A percentile compares a stretch with the other conserved stretches of the same genome.
phyloP scores from a whole-genome alignment of 2,888 invertebrate species.

The Helicoverpa assulta region DNA sequence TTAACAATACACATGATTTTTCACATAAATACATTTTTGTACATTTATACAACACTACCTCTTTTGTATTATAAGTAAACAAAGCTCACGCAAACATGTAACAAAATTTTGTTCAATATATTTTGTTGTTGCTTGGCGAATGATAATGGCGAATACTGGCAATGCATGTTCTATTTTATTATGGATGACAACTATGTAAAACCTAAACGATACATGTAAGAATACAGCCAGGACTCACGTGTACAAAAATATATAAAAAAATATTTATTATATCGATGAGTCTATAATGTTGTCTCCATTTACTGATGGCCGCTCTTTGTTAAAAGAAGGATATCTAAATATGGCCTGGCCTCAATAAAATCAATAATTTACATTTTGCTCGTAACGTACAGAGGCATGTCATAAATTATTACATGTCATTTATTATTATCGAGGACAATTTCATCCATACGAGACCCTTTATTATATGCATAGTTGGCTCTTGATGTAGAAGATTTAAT shows the following conservation, averaged over 20 bases:
- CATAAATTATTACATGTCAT: conserved; percentile 22
- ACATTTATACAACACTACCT: background rate
- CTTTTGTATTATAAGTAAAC: background rate
- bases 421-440: conserved; percentile 23
- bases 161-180: background rate
- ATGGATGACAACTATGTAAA: background rate
- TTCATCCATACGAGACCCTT: conserved; percentile 6
- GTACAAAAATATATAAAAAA: too few species aligned
- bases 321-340: background rate
- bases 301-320: conserved; percentile 15
- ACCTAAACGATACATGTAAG: background rate
- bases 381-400: conserved; percentile 11
- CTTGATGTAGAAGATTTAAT: conserved; percentile 3
- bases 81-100: background rate
- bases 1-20: too few species aligned
- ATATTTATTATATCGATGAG: too few species aligned
- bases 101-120: background rate
- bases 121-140: background rate
- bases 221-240: background rate
- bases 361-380: conserved; percentile 32
- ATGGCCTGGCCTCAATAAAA: conserved; percentile 40
- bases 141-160: background rate
- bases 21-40: background rate
- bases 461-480: conserved; percentile 2
- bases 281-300: background rate